These are phyloP conservation scores for Parnassius mnemosyne DNA, from an alignment of 2,888 invertebrate genomes.

Conservation along the genomic window DNA sequence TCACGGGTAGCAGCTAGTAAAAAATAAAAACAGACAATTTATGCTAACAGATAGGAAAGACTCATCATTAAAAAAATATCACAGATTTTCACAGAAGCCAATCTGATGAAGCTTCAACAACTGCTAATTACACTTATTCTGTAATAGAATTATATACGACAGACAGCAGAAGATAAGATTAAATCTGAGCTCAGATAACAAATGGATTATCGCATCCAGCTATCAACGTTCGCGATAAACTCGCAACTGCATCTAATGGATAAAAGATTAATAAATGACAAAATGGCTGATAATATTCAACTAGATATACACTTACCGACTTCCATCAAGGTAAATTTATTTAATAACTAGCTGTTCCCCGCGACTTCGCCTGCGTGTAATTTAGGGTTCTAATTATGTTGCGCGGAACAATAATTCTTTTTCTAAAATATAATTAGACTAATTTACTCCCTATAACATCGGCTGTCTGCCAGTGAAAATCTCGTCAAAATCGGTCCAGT, in stretches of 20 bases:
- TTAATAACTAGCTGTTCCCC: too few relatives aligned
- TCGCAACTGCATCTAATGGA: slow-evolving; percentile 4
- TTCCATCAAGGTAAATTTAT: too few relatives aligned
- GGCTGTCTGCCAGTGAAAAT: too few relatives aligned
- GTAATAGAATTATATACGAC: slow-evolving; percentile 17
- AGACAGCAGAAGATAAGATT: slow-evolving; percentile 4
- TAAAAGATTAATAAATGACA: slow-evolving; percentile 3
- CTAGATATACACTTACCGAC: not conserved
- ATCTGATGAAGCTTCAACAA: not conserved
- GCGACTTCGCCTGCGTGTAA: too few relatives aligned
- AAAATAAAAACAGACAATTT: too few relatives aligned
- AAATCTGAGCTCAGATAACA: slow-evolving; percentile 14
- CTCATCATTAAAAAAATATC: not conserved
- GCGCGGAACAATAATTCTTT: too few relatives aligned
- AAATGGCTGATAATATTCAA: not conserved
- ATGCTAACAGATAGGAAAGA: not conserved
- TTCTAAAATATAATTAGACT: too few relatives aligned
- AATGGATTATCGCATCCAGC: slow-evolving; percentile 9
- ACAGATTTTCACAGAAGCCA: too few relatives aligned
- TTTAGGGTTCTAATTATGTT: too few relatives aligned
- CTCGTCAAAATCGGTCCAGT: too few relatives aligned
- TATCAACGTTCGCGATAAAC: slow-evolving; percentile 9
- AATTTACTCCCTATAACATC: too few relatives aligned
- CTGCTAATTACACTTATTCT: slow-evolving; percentile 3
- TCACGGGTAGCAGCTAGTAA: too few relatives aligned